Conservation (phyloP, 2,888 invertebrate species). For the Micoletzkya japonica region DNA sequence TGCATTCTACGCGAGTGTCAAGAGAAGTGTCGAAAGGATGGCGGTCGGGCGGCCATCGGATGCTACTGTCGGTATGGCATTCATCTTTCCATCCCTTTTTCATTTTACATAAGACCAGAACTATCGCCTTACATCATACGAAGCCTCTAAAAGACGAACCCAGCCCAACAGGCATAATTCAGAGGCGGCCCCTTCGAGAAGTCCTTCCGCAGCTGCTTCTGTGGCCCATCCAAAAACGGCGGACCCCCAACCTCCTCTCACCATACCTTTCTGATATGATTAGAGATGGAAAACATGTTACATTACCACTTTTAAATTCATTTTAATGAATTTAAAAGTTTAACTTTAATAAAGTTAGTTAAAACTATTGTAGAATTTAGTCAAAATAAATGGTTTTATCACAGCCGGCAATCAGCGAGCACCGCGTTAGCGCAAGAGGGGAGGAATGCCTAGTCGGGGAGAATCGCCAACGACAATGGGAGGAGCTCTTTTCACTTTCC, state of each 20-base stretch:
- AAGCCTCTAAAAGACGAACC: neutral
- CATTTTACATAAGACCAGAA: neutral
- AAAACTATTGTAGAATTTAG: too few relatives aligned
- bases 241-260: constrained; percentile 7
- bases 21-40: constrained; percentile 7
- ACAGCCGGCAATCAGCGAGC: too few relatives aligned
- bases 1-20: constrained; percentile 14
- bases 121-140: neutral
- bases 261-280: too few relatives aligned
- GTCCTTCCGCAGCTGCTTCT: constrained; percentile 13
- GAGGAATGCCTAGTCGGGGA: too few relatives aligned
- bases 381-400: too few relatives aligned
- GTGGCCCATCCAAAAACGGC: constrained; percentile 22
- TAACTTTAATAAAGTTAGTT: neutral
- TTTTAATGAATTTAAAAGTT: neutral
- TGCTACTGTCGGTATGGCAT: constrained; percentile 20
- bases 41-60: constrained; percentile 15
- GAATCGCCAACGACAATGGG: too few relatives aligned
- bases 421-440: too few relatives aligned
- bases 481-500: too few relatives aligned
- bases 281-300: neutral
- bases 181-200: constrained; percentile 17
- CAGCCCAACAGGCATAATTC: neutral
- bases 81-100: neutral
- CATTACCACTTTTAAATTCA: neutral